These are phyloP conservation scores for Poecilia latipinna DNA, from an alignment of 2,113 vertebrate genomes.

Conservation along the genomic window DNA sequence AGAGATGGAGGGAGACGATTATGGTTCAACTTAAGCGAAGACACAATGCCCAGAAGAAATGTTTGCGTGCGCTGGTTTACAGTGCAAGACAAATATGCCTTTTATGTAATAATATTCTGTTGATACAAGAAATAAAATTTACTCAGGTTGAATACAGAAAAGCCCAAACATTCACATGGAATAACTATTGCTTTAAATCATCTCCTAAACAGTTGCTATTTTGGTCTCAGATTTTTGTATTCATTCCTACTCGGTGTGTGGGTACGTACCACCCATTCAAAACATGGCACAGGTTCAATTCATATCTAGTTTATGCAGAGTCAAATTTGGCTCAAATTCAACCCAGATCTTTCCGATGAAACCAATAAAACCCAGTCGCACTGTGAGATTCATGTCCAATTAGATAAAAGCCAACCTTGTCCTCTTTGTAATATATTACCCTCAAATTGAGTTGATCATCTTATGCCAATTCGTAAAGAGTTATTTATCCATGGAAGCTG, in stretches of 20 bases:
- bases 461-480: too few species aligned
- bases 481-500: too few species aligned
- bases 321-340: not conserved
- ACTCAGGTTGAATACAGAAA: not conserved
- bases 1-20: conserved; percentile 29
- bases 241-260: not conserved
- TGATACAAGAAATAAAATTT: not conserved
- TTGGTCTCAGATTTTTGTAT: not conserved
- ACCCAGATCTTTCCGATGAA: not conserved
- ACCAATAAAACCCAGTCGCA: not conserved
- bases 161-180: not conserved
- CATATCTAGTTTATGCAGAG: not conserved
- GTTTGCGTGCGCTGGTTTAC: not conserved
- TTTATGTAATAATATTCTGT: not conserved
- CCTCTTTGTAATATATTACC: not conserved
- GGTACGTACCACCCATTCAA: not conserved
- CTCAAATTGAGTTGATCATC: too few species aligned
- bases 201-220: not conserved
- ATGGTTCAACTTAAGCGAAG: conserved; percentile 40
- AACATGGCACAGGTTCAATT: not conserved
- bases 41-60: conserved; percentile 31
- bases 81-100: not conserved
- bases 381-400: not conserved
- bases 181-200: not conserved
- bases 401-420: not conserved